These are phyloP conservation scores for Trogon melanurus DNA, from an alignment of 2,113 vertebrate species.

Conservation along the genomic window DNA sequence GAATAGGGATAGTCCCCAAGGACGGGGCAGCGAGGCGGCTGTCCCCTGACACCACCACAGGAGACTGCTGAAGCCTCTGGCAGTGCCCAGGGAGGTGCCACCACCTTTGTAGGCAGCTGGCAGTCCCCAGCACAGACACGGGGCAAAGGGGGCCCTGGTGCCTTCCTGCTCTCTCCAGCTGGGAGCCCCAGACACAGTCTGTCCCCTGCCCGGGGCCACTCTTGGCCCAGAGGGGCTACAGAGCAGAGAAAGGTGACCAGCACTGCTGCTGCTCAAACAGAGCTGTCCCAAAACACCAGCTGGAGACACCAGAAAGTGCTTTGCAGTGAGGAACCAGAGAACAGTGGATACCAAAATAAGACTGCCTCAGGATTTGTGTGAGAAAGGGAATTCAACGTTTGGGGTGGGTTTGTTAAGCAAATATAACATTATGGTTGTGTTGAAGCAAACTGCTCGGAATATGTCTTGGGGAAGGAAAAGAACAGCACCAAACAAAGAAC, in stretches of 20 bases:
- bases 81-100: background rate
- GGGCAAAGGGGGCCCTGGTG: background rate
- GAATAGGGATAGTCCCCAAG: background rate
- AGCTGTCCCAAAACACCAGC: background rate
- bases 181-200: background rate
- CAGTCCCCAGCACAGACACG: background rate
- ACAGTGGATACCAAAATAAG: background rate
- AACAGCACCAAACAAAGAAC: background rate
- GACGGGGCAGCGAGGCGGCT: fast-evolving
- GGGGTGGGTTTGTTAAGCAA: background rate
- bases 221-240: background rate
- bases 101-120: background rate
- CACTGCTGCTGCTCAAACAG: background rate
- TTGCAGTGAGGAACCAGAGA: background rate
- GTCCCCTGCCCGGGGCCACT: background rate
- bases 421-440: background rate
- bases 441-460: background rate
- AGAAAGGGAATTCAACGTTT: background rate
- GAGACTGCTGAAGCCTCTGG: background rate
- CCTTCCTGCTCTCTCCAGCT: background rate
- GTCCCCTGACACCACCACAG: background rate
- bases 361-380: background rate
- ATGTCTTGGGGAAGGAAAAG: background rate
- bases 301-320: background rate
- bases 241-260: background rate